Percentiles rank a stretch among this genome's conserved stretches.
phyloP scores from a whole-genome alignment of 2,113 vertebrate genomes.

The Apteryx mantelli region DNA sequence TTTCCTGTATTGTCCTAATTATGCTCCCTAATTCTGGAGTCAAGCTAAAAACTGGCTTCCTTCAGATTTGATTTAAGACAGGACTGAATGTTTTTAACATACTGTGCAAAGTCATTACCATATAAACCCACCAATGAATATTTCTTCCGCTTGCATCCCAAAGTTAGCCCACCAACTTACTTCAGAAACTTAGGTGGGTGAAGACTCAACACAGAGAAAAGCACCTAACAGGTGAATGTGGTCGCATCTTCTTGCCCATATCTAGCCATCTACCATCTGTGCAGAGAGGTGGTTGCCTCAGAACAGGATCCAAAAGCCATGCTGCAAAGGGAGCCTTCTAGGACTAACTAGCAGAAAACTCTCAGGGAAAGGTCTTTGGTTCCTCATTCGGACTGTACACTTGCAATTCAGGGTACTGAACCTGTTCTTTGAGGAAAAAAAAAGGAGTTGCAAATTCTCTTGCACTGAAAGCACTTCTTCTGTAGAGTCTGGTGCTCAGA shows the following conservation, averaged over 20 bases:
- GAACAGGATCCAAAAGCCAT: neutral
- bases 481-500: too few relatives aligned
- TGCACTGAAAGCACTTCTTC: too few relatives aligned
- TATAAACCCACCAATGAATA: neutral
- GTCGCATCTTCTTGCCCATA: rapidly evolving
- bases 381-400: too few relatives aligned
- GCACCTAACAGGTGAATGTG: neutral
- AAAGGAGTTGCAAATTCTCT: too few relatives aligned
- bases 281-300: neutral
- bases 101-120: neutral
- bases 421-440: too few relatives aligned
- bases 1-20: neutral
- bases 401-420: too few relatives aligned
- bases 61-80: neutral
- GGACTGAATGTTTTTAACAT: neutral
- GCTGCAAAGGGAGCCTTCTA: neutral
- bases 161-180: neutral
- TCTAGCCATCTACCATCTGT: neutral
- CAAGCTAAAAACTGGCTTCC: neutral
- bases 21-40: neutral
- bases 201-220: neutral
- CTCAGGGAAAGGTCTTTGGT: neutral
- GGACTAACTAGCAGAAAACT: neutral
- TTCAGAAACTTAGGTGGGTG: neutral
- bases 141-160: neutral